Evolutionary conservation across 2,797 vertebrate genomes (phyloP).

Genomic region (Acestrorhynchus altus): DNA sequence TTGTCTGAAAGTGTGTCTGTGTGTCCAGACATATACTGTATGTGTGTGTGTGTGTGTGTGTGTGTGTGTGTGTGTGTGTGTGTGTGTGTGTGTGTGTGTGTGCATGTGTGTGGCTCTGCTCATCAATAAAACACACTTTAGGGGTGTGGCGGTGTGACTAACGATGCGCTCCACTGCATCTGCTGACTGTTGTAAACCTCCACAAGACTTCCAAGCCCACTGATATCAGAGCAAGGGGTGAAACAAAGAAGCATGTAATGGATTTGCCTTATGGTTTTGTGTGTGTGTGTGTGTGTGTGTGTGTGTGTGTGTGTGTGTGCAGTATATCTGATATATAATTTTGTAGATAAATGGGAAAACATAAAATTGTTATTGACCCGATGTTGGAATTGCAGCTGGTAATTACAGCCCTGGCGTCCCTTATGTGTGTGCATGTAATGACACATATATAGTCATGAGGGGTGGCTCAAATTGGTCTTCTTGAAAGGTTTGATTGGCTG

Average conservation of each 20-base stretch:
- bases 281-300: neutral
- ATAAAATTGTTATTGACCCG: neutral
- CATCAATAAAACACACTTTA: conserved; percentile 76
- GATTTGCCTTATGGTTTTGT: conserved; percentile 13
- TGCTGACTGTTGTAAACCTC: conserved; percentile 80
- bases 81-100: conserved; percentile 52
- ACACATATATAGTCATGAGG: neutral
- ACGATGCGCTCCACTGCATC: conserved; percentile 73
- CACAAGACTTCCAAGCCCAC: conserved; percentile 62
- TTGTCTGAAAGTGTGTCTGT: neutral
- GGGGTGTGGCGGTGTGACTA: conserved; percentile 80
- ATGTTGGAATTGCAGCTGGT: neutral
- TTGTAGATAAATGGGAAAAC: neutral
- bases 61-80: conserved; percentile 47
- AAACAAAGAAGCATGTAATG: conserved; percentile 12
- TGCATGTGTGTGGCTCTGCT: conserved; percentile 65
- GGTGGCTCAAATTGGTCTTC: too few species aligned
- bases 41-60: too few species aligned
- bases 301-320: neutral
- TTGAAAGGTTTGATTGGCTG: neutral
- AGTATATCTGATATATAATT: neutral
- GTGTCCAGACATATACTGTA: too few species aligned
- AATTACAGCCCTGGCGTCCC: neutral
- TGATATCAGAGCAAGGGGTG: conserved; percentile 18
- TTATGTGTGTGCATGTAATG: neutral